phyloP scores from a whole-genome alignment of 1,140 invertebrate genomes.

The Drosophila takahashii region DNA sequence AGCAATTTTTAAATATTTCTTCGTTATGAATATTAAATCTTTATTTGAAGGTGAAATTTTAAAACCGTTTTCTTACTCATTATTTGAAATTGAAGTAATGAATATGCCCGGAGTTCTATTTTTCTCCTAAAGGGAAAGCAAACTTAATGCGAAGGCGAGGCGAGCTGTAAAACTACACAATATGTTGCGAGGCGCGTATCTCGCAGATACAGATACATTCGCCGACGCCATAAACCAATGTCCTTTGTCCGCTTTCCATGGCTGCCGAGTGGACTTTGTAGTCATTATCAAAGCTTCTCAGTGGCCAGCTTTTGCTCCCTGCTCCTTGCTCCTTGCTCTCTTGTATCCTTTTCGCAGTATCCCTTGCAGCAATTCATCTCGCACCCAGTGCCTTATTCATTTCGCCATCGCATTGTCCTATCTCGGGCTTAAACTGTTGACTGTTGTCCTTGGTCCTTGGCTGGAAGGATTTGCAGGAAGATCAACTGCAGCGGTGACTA shows the following conservation, averaged over 20 bases:
- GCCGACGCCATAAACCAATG: constrained; percentile 38
- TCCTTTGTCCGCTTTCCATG: neutral
- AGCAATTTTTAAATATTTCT: no score
- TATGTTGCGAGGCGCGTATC: constrained; percentile 46
- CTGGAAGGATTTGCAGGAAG: constrained; percentile 21
- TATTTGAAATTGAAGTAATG: neutral
- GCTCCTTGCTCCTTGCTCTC: neutral
- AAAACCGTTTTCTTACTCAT: neutral
- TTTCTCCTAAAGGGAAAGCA: neutral
- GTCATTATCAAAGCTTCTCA: constrained; percentile 64
- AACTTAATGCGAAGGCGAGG: neutral
- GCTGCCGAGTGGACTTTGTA: constrained; percentile 46
- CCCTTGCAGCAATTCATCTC: constrained; percentile 1
- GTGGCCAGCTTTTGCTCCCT: neutral
- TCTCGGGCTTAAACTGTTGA: constrained; percentile 23
- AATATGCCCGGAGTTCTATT: neutral
- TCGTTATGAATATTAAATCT: no score
- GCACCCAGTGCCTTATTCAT: neutral
- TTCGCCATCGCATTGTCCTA: constrained; percentile 15
- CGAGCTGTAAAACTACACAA: constrained; percentile 32
- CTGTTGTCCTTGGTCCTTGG: constrained; percentile 20
- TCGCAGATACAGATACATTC: constrained; percentile 45
- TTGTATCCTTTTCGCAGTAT: neutral
- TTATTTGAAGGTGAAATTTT: no score
- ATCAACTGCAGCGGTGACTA: constrained; percentile 21